Conservation (phyloP, 2,113 vertebrate genomes). For the Saguinus imperator region DNA sequence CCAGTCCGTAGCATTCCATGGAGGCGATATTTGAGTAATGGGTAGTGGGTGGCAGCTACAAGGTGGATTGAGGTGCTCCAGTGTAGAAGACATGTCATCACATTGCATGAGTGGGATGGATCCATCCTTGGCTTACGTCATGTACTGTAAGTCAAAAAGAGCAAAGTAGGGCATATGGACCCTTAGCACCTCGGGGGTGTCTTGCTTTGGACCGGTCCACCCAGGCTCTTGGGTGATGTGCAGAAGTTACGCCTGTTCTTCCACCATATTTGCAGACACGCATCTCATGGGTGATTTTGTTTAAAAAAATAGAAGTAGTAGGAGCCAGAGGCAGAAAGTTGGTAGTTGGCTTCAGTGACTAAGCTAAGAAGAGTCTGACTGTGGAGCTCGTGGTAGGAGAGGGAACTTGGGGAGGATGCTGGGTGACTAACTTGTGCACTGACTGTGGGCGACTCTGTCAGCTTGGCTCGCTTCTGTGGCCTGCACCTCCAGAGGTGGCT, state of each 20-base stretch:
- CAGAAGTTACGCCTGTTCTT: not conserved
- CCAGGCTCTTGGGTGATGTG: not conserved
- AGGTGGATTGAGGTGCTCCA: not conserved
- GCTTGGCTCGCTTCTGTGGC: not conserved
- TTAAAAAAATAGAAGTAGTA: not conserved
- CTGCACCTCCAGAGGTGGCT: not conserved
- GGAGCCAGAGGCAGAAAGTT: not conserved
- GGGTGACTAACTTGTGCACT: not conserved
- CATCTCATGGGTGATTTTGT: not conserved
- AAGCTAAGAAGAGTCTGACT: not conserved
- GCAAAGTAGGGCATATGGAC: not conserved
- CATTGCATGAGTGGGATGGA: fast-evolving
- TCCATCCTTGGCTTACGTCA: not conserved
- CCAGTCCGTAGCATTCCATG: fast-evolving
- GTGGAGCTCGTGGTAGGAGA: not conserved
- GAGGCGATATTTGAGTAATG: not conserved
- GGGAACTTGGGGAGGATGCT: not conserved
- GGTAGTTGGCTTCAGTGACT: not conserved
- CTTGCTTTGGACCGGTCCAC: not conserved
- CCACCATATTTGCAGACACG: not conserved
- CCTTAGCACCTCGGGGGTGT: not conserved
- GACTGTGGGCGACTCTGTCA: not conserved
- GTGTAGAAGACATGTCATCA: fast-evolving
- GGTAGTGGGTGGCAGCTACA: not conserved
- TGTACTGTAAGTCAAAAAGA: not conserved